Base-by-base conservation (phyloP, 2,113 vertebrate species). In the Ochotona princeps region DNA sequence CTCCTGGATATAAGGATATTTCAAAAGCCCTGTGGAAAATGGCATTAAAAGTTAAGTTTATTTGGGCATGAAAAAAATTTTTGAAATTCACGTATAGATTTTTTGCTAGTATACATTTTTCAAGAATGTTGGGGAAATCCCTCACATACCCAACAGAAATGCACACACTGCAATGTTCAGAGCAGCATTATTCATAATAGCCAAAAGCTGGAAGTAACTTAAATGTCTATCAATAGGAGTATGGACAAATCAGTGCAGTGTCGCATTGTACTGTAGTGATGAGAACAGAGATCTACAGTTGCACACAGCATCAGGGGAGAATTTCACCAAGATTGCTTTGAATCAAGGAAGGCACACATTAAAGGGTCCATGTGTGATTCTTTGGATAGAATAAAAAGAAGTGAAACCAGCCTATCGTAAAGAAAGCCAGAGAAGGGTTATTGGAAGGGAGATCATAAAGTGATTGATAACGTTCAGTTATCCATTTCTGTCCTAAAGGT, bases 401-500 rank as follows among this genome's bases (percentile, higher is more conserved):
- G 17, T 1, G 80, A 35, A 89, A 76, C 28, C 15, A n/a, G 67
- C 47, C 35, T 44, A n/a, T 10, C 21, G 66, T 25, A n/a, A 21
- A 26, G 44, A 15, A 70, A 82, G 21, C 57, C 13, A 18, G 17
- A 72, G 28, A 13, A 28, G 14, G 54, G 28, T 89, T 57, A 15
- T 20, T 44, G 38, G 47, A 84, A 38, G 60, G 57, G 9, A 38
- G 1, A 9, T 69, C 87, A 67, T 49, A 51, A 3, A 8, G 7
- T 11, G 13, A 74, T 35, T 28, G 74, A 65, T 86, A 61, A 63
- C 72, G 28, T 75, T 83, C 49, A 17, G n/a, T 61, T 88, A 79
- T 32, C 66, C 80, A 74, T 23, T 35, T 4, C 26, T 87, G 18
- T 74, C 83, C 66, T 83, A 92, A 88, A 92, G 92, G 89, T 30